Evolutionary conservation across 2,797 vertebrate species (phyloP).

Genomic region (Bryconaethiops microstoma): DNA sequence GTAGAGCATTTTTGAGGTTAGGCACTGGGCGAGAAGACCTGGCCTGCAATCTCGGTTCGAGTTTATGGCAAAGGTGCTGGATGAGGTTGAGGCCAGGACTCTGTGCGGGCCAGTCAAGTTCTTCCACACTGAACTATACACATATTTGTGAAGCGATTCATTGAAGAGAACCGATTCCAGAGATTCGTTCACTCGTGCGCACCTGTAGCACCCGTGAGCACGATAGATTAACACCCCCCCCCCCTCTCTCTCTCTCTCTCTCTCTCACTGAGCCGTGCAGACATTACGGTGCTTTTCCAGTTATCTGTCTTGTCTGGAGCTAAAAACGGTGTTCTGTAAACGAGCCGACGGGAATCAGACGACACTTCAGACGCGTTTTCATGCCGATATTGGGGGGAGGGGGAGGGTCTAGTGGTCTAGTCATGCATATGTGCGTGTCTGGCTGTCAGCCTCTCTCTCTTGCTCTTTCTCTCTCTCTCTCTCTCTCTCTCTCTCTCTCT

Average conservation of each 20-base stretch:
- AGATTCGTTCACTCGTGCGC: not conserved
- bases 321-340: not conserved
- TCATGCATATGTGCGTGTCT: no score
- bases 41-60: no score
- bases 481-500: conserved; percentile 59
- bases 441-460: conserved; percentile 60
- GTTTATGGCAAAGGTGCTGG: no score
- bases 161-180: not conserved
- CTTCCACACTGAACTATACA: no score
- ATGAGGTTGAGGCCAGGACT: no score
- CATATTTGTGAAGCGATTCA: not conserved
- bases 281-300: not conserved
- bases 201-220: not conserved
- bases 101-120: no score
- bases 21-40: no score
- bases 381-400: not conserved
- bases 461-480: conserved; percentile 36
- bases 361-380: conserved; percentile 1
- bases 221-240: not conserved
- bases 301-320: not conserved
- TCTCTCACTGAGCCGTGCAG: no score
- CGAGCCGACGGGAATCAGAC: not conserved
- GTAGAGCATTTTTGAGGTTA: no score
- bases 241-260: no score
- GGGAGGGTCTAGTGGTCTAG: no score